A percentile compares a stretch with the other conserved stretches of the same genome.
phyloP scores from a whole-genome alignment of 2,113 vertebrate genomes.

The Brachypodius melanocephalos region DNA sequence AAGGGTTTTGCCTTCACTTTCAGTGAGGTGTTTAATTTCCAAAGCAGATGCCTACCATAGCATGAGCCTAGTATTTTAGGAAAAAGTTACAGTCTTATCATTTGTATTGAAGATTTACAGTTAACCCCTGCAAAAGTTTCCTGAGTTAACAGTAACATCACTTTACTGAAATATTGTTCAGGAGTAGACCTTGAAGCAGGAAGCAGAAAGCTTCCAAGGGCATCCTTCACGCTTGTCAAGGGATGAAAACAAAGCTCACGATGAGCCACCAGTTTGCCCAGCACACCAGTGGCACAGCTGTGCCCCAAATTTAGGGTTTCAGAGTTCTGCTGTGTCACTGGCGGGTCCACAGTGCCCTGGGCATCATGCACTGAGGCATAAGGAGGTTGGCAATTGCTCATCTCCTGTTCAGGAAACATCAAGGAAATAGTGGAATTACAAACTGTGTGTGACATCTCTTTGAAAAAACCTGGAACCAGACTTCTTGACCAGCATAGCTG shows the following conservation, averaged over 20 bases:
- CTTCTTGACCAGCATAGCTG: not conserved
- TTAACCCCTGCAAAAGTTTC: not conserved
- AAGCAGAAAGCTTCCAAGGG: not conserved
- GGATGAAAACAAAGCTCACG: not conserved
- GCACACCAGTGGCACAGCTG: fast-evolving
- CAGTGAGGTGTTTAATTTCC: constrained; percentile 25
- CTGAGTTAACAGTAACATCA: not conserved
- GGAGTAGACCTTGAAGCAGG: not conserved
- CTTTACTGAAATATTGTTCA: not conserved
- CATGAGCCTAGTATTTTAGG: not conserved
- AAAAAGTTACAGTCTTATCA: not conserved
- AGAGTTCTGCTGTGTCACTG: not conserved
- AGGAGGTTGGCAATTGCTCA: not conserved
- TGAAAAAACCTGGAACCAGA: not conserved
- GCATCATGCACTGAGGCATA: not conserved
- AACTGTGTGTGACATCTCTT: not conserved
- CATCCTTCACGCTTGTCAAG: not conserved
- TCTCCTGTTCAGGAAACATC: not conserved
- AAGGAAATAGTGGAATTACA: not conserved
- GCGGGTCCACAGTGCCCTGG: fast-evolving
- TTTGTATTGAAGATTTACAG: not conserved
- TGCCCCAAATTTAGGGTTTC: not conserved
- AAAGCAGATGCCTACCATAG: not conserved
- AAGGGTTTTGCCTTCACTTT: constrained; percentile 2
- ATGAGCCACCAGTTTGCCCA: not conserved